Evolutionary conservation across 2,113 vertebrate species (phyloP).

Genomic region (Forbesichthys agassizii): DNA sequence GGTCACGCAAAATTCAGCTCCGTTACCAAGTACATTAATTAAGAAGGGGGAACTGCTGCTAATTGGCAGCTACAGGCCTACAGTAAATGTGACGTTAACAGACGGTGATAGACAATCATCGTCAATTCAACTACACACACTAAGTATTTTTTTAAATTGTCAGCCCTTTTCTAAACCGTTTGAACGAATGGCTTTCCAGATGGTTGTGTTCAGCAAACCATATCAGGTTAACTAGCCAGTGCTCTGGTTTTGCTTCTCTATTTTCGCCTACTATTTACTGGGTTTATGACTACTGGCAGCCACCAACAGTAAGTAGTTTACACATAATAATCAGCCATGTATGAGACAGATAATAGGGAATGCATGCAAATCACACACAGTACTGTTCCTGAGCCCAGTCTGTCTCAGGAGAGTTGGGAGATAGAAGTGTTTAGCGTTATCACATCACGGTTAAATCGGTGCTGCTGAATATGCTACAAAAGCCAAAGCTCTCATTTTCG

Average conservation of each 20-base stretch:
- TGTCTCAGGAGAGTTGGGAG: too few species aligned
- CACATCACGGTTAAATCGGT: slow-evolving; percentile 47
- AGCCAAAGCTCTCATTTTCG: neutral
- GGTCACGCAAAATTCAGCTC: slow-evolving; percentile 45
- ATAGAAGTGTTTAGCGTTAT: slow-evolving; percentile 18
- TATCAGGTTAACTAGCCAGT: neutral
- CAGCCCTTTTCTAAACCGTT: too few species aligned
- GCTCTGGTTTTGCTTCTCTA: neutral
- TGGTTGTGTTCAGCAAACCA: too few species aligned
- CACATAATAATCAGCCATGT: too few species aligned
- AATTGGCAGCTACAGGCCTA: too few species aligned
- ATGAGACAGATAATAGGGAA: neutral
- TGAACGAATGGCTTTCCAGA: too few species aligned
- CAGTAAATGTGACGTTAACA: too few species aligned
- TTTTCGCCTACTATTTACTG: neutral
- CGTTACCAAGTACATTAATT: neutral
- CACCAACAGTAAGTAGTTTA: too few species aligned
- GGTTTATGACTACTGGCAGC: neutral
- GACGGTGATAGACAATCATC: too few species aligned
- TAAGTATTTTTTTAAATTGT: too few species aligned
- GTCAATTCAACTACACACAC: too few species aligned
- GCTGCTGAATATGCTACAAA: slow-evolving; percentile 41
- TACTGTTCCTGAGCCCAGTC: too few species aligned
- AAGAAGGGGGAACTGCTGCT: neutral
- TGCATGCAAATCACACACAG: neutral